These are phyloP conservation scores for Jaculus jaculus DNA, from an alignment of 2,113 vertebrate species.

Conservation along the genomic window DNA sequence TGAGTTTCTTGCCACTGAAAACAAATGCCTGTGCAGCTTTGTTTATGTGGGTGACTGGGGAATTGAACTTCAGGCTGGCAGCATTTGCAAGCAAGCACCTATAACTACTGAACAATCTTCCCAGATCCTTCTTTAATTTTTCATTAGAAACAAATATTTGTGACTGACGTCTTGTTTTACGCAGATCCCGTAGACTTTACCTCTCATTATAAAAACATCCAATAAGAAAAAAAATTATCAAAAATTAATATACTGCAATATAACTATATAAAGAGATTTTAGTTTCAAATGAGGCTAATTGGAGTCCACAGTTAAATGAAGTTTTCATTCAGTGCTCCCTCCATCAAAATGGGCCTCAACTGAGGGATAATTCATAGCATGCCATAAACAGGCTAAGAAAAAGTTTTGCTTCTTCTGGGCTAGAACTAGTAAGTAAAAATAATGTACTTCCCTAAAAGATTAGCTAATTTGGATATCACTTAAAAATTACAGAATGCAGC, in stretches of 20 bases:
- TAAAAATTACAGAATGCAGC: background rate
- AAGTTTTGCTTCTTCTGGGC: background rate
- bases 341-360: background rate
- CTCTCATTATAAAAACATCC: background rate
- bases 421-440: background rate
- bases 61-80: too few relatives aligned
- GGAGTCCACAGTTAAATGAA: background rate
- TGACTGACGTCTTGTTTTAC: constrained; percentile 36
- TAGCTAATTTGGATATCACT: background rate
- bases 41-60: too few relatives aligned
- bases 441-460: background rate
- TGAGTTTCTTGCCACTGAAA: too few relatives aligned
- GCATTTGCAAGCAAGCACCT: too few relatives aligned
- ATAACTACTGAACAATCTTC: too few relatives aligned
- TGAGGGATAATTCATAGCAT: background rate
- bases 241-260: background rate
- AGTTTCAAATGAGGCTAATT: background rate
- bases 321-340: background rate
- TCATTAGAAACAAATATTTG: constrained; percentile 52
- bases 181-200: background rate
- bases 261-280: background rate
- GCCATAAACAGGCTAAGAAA: background rate
- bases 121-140: background rate
- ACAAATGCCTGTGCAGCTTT: too few relatives aligned
- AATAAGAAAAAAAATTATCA: background rate